These are phyloP conservation scores for Scaeva pyrastri DNA, from an alignment of 2,888 invertebrate genomes.

Conservation along the genomic window DNA sequence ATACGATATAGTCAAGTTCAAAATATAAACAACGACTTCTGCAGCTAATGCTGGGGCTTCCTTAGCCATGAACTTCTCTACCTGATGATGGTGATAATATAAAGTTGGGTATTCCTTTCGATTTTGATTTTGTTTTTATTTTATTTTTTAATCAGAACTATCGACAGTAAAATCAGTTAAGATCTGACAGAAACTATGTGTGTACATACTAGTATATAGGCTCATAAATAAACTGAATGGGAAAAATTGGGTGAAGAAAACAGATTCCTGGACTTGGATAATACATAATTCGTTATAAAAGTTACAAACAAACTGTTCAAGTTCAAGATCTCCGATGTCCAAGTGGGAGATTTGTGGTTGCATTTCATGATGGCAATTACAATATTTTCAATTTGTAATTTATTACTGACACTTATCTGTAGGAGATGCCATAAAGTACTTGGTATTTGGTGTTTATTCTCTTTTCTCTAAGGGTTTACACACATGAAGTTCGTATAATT, in stretches of 20 bases:
- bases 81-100: slow-evolving; percentile 46
- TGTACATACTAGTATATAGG: too few species aligned
- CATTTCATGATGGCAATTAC: slow-evolving; percentile 64
- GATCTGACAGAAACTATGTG: slow-evolving; percentile 37
- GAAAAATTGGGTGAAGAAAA: slow-evolving; percentile 25
- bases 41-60: slow-evolving; percentile 29
- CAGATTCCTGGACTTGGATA: slow-evolving; percentile 49
- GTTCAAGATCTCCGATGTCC: too few species aligned
- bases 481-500: background rate
- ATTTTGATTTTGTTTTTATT: background rate
- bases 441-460: background rate
- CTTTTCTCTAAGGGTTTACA: background rate
- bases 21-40: slow-evolving; percentile 52
- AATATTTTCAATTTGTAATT: slow-evolving; percentile 72
- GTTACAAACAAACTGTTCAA: slow-evolving; percentile 42
- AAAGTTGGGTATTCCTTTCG: too few species aligned
- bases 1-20: background rate
- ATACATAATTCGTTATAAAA: slow-evolving; percentile 52
- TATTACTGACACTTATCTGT: slow-evolving; percentile 52
- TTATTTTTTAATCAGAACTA: slow-evolving; percentile 48
- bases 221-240: slow-evolving; percentile 20
- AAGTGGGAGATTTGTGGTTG: slow-evolving; percentile 64
- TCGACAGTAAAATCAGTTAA: slow-evolving; percentile 67
- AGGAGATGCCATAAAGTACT: background rate
- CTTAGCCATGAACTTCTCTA: slow-evolving; percentile 21